Evolutionary conservation across 2,888 invertebrate genomes (phyloP).

Genomic region (Drosophila conformis): DNA sequence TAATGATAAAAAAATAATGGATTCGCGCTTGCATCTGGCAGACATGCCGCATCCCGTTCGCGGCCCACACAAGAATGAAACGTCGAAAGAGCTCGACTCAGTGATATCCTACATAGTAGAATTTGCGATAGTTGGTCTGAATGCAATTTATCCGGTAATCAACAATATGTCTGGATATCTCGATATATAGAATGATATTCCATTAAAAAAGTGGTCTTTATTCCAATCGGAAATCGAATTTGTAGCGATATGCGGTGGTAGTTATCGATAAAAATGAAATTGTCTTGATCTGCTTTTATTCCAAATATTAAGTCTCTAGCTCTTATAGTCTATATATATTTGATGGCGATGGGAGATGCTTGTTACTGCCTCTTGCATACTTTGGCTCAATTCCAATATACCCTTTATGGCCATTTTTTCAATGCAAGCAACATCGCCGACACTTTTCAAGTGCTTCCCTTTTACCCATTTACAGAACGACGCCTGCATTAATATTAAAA

Average conservation of each 20-base stretch:
- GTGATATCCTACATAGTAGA: not conserved
- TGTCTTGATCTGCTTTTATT: not conserved
- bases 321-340: not conserved
- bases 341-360: not conserved
- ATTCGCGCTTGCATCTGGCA: slow-evolving; percentile 26
- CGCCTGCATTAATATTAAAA: not conserved
- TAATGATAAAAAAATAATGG: slow-evolving; percentile 41
- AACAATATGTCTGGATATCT: not conserved
- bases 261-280: not conserved
- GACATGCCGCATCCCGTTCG: slow-evolving; percentile 8
- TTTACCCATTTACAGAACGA: not conserved
- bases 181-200: not conserved
- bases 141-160: not conserved
- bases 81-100: not conserved
- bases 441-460: not conserved
- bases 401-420: not conserved
- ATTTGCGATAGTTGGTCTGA: not conserved
- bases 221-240: not conserved
- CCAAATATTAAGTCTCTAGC: not conserved
- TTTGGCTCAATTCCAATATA: not conserved
- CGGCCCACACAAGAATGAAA: slow-evolving; percentile 27
- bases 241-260: not conserved
- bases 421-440: not conserved
- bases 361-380: not conserved
- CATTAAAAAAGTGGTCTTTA: not conserved